Conservation (phyloP, 2,797 vertebrate genomes). For the Halcyon leucocephala region DNA sequence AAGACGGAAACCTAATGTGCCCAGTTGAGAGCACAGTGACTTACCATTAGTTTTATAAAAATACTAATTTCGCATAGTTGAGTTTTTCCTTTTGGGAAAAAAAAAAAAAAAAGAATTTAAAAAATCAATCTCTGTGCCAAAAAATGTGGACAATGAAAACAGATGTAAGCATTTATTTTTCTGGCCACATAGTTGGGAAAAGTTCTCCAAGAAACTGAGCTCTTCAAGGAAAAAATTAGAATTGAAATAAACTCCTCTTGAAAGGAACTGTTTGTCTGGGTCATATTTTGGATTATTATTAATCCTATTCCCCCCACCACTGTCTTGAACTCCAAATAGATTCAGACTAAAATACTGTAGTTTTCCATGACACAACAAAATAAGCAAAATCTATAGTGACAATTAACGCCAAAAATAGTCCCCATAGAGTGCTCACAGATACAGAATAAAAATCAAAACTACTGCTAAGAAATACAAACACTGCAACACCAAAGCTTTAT, state of each 20-base stretch:
- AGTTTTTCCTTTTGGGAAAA: not conserved
- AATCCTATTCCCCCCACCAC: accelerated
- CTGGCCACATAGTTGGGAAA: not conserved
- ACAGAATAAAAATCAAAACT: not conserved
- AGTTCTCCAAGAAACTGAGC: not conserved
- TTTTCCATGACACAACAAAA: not conserved
- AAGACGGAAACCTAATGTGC: not conserved
- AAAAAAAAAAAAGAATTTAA: not conserved
- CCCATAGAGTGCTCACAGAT: not conserved
- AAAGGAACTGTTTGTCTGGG: not conserved
- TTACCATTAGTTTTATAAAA: not conserved
- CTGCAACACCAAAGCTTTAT: not conserved
- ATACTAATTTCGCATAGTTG: not conserved
- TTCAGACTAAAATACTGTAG: not conserved
- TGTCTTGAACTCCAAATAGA: not conserved
- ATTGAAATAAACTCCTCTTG: not conserved
- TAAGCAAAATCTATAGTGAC: not conserved
- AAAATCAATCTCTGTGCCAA: not conserved
- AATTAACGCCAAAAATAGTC: not conserved
- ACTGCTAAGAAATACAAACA: not conserved
- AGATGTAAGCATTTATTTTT: not conserved
- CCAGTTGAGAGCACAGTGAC: not conserved
- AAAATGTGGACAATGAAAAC: not conserved
- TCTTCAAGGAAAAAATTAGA: not conserved
- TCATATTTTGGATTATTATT: not conserved